phyloP scores from a whole-genome alignment of 2,797 vertebrate genomes.

The Cynopterus sphinx region DNA sequence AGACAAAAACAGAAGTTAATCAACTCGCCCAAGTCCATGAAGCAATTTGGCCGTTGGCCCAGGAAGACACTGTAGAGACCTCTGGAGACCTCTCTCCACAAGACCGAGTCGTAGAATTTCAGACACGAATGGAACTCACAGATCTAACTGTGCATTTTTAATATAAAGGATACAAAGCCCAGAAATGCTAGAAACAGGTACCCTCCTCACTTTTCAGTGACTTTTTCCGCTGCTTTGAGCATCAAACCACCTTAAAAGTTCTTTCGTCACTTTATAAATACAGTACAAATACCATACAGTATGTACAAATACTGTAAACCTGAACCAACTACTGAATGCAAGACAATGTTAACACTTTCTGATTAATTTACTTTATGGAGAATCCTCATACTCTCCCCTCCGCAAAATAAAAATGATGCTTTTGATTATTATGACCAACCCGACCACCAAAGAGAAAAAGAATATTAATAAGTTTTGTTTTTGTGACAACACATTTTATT shows the following conservation, averaged over 20 bases:
- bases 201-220: background rate
- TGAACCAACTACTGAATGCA: background rate
- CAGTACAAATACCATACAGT: background rate
- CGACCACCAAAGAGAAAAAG: slow-evolving; percentile 15
- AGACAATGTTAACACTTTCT: slow-evolving; percentile 9
- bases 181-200: slow-evolving; percentile 44
- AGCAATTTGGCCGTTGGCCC: slow-evolving; percentile 75
- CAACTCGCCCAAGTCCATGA: slow-evolving; percentile 62
- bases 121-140: background rate
- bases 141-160: background rate
- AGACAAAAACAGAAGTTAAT: slow-evolving; percentile 77
- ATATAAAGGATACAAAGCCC: background rate
- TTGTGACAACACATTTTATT: slow-evolving; percentile 38
- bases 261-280: slow-evolving; percentile 12
- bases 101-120: slow-evolving; percentile 12
- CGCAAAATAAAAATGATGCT: background rate
- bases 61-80: slow-evolving; percentile 67
- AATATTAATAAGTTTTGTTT: slow-evolving; percentile 53
- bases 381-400: background rate
- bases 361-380: background rate
- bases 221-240: background rate
- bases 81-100: slow-evolving; percentile 30
- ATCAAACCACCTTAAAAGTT: slow-evolving; percentile 31
- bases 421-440: slow-evolving; percentile 22
- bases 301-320: background rate